Conservation (phyloP, 2,888 invertebrate species). For the Scaptomyza caliginosa region DNA sequence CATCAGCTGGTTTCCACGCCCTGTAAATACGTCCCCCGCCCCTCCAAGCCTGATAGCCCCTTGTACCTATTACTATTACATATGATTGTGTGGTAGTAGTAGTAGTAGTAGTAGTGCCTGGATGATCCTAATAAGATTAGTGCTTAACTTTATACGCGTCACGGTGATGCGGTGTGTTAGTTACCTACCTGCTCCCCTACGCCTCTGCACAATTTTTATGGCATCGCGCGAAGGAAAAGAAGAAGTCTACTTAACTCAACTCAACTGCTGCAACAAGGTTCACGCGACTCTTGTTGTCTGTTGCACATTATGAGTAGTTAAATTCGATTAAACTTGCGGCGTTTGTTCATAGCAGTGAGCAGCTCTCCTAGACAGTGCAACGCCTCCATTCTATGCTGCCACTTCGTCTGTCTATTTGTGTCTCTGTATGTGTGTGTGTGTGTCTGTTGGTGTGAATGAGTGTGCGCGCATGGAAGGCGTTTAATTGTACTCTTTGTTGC, state of each 20-base stretch:
- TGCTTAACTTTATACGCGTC: conserved; percentile 79
- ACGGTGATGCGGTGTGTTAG: conserved; percentile 27
- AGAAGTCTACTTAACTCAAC: conserved; percentile 13
- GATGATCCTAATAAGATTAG: conserved; percentile 82
- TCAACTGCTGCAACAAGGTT: conserved; percentile 7
- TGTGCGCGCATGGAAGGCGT: conserved; percentile 24
- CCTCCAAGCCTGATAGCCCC: too few species aligned
- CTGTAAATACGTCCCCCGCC: conserved; percentile 13
- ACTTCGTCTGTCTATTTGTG: not conserved
- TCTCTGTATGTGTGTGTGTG: conserved; percentile 2
- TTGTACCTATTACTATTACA: conserved; percentile 26
- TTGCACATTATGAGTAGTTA: conserved; percentile 81
- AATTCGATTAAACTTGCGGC: conserved; percentile 82
- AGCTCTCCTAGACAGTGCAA: conserved; percentile 50
- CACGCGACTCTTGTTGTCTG: conserved; percentile 68
- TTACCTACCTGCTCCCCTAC: not conserved
- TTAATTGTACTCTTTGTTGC: conserved; percentile 71
- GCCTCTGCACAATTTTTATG: not conserved
- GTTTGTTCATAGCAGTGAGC: conserved; percentile 40
- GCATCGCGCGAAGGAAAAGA: not conserved
- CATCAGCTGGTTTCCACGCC: conserved; percentile 58
- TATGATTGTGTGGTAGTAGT: conserved; percentile 13
- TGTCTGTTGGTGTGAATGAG: not conserved
- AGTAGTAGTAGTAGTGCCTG: conserved; percentile 10
- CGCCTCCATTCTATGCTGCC: conserved; percentile 34